A percentile compares a stretch with the other conserved stretches of the same genome.
Conservation (phyloP, 2,113 vertebrate genomes). For the Eulacestoma nigropectus region DNA sequence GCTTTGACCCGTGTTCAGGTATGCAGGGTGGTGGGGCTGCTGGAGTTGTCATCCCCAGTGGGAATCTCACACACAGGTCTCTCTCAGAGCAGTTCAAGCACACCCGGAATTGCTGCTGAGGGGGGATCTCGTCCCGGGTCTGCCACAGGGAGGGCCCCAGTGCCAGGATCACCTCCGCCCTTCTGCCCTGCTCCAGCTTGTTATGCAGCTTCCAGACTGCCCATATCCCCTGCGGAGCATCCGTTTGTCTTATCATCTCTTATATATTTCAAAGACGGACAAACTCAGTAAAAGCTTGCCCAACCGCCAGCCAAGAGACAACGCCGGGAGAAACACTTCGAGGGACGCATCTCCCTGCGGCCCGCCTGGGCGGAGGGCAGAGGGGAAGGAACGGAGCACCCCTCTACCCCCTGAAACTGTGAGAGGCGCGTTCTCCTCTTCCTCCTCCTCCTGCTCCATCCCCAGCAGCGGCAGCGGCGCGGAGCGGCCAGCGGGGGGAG, state of each 20-base stretch:
- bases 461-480: neutral
- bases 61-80: neutral
- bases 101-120: neutral
- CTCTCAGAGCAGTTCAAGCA: neutral
- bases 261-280: rapidly evolving
- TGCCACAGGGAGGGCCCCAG: neutral
- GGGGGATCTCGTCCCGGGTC: neutral
- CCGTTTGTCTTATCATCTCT: neutral
- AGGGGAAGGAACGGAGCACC: too few species aligned
- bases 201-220: neutral
- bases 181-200: neutral
- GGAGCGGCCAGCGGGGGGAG: constrained; percentile 17
- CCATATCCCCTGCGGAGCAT: rapidly evolving
- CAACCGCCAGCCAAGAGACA: neutral
- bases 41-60: neutral
- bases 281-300: neutral
- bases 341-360: too few species aligned
- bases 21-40: neutral
- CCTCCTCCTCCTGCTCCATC: neutral
- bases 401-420: rapidly evolving
- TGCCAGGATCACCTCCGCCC: neutral
- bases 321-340: rapidly evolving
- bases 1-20: neutral
- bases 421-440: neutral
- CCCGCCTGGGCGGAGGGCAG: too few species aligned